These are phyloP conservation scores for Petrolisthes manimaculis DNA, from an alignment of 2,888 invertebrate species.

Conservation along the genomic window DNA sequence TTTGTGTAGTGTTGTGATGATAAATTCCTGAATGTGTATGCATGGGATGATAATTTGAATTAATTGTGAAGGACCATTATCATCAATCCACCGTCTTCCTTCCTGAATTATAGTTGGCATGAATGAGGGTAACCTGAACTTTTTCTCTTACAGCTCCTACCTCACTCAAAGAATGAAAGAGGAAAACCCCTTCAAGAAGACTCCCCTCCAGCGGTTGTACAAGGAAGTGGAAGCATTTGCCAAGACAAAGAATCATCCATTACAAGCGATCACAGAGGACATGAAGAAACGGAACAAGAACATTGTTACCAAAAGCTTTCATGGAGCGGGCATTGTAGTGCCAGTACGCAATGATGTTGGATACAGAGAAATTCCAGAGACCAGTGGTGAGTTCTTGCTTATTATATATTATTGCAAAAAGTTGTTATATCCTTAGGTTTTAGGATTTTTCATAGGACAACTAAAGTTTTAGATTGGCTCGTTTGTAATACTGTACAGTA, in stretches of 20 bases:
- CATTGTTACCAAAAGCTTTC: slow-evolving; percentile 81
- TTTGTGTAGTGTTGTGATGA: too few relatives aligned
- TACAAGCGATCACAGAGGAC: slow-evolving; percentile 72
- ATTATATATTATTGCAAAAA: too few relatives aligned
- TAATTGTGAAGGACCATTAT: too few relatives aligned
- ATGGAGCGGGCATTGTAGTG: slow-evolving; percentile 86
- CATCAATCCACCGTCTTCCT: too few relatives aligned
- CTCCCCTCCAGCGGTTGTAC: slow-evolving; percentile 72
- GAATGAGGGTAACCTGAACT: too few relatives aligned
- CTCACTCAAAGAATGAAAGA: slow-evolving; percentile 72
- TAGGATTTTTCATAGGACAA: too few relatives aligned
- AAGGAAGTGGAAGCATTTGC: slow-evolving; percentile 77
- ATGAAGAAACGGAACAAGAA: slow-evolving; percentile 77
- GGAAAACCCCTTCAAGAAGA: slow-evolving; percentile 71
- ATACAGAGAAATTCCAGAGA: slow-evolving; percentile 81
- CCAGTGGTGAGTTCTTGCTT: slow-evolving; percentile 67
- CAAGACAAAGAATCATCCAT: slow-evolving; percentile 66
- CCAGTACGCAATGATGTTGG: slow-evolving; percentile 84
- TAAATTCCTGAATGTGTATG: too few relatives aligned
- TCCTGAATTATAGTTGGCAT: too few relatives aligned
- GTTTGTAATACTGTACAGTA: too few relatives aligned
- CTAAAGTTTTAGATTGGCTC: too few relatives aligned
- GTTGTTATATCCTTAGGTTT: too few relatives aligned
- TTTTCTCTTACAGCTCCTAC: slow-evolving; percentile 69
- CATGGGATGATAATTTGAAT: too few relatives aligned